Evolutionary conservation across 35 echinoderm and acorn worm genomes (phyloP), one percentile per base, ranked within the genome.

Genomic region (Ophioderma brevispina): DNA sequence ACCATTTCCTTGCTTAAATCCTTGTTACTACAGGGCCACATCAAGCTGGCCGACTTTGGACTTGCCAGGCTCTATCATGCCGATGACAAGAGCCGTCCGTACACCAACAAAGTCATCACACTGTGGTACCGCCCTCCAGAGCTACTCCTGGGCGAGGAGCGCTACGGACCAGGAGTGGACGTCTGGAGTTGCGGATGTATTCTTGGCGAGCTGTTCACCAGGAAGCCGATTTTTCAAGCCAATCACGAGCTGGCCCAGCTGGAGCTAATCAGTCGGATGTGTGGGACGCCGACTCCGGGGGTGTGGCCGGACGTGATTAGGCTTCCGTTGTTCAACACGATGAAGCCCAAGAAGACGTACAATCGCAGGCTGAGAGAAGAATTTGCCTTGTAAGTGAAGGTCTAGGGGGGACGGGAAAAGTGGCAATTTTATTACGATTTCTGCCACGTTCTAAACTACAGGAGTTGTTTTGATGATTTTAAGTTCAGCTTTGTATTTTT

Each of bases 31-130:
- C 87, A 99, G 97, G 97, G 97, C 36, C 90, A 99, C 56, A 99
- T 99, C 40, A 99, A 99, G 78, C 49, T 99, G 21, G 97, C 90
- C 18, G 97, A 99, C 76, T 99, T 95, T 95, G 97, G 97, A 78
- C 70, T 99, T 0, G 93, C 97, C 13, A 43, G 97, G 4, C 85
- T 99, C 49, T 99, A 99, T 81, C 97, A 99, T 89, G 93, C 97
- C 32, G 97, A 99, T 59, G 97, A 99, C 81, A 99, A 99, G 82
- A 90, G 86, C 6, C 85, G 97, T 19, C 97, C 97, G 23, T 99
- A 99, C 91, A 99, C 97, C 25, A 99, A 99, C 85, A 99, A 99
- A 41, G 97, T 99, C 76, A 99, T 99, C n/a, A 99, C 97, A 34
- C 81, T 99, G 17, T 99, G 97, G 97, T 99, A 99, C 91, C 93